Conservation (phyloP, 2,888 invertebrate genomes). For the Stegana nigrithorax region DNA sequence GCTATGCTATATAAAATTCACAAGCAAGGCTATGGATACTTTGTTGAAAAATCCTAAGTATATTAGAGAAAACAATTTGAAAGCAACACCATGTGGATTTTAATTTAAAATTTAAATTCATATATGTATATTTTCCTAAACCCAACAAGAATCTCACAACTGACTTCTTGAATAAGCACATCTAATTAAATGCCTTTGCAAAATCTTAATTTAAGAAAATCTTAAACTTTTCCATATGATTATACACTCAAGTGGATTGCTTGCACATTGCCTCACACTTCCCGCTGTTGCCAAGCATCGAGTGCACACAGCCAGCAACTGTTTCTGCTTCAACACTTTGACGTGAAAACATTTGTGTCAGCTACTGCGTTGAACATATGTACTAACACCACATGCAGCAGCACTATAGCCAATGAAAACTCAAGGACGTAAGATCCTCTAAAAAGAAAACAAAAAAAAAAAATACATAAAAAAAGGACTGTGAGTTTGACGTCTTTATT, state of each 20-base stretch:
- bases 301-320: conserved; percentile 22
- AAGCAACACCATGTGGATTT: too few species aligned
- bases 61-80: too few species aligned
- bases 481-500: too few species aligned
- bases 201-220: background rate
- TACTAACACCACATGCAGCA: background rate
- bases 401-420: conserved; percentile 16
- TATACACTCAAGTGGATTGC: background rate
- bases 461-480: background rate
- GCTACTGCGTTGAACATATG: background rate
- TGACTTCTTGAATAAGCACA: too few species aligned
- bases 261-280: background rate
- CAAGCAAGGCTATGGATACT: too few species aligned
- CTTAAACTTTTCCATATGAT: conserved; percentile 6
- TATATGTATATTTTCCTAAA: too few species aligned
- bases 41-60: too few species aligned
- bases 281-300: conserved; percentile 38
- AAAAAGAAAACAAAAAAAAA: background rate
- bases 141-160: too few species aligned
- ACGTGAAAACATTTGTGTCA: background rate
- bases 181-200: conserved; percentile 3
- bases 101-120: too few species aligned
- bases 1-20: too few species aligned
- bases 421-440: too few species aligned
- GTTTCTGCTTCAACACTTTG: conserved; percentile 5